Conservation (phyloP, 2,888 invertebrate species). For the Nycteola revayana region DNA sequence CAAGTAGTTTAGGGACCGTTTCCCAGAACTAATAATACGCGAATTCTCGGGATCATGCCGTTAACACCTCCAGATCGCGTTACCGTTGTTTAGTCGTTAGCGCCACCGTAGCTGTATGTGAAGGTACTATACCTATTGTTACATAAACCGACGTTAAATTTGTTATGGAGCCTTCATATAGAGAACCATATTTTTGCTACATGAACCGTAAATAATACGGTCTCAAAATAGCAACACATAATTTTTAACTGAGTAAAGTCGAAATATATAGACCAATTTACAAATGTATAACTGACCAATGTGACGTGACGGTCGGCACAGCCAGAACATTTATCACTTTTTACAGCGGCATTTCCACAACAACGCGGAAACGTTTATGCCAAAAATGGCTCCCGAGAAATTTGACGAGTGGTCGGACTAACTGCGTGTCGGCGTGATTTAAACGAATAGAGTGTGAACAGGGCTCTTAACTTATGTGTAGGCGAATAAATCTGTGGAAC, state of each 20-base stretch:
- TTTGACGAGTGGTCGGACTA: conserved; percentile 28
- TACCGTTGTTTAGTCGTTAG: conserved; percentile 43
- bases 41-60: conserved; percentile 38
- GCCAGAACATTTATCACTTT: conserved; percentile 2
- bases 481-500: conserved; percentile 47
- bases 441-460: conserved; percentile 34
- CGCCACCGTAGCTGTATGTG: conserved; percentile 25
- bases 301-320: too few relatives aligned
- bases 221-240: too few relatives aligned
- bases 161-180: too few relatives aligned
- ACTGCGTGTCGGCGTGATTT: conserved; percentile 32
- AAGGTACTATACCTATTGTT: too few relatives aligned
- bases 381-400: conserved; percentile 25
- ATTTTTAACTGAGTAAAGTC: too few relatives aligned
- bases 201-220: too few relatives aligned
- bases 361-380: conserved; percentile 25
- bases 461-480: conserved; percentile 34
- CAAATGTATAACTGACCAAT: too few relatives aligned
- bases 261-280: too few relatives aligned
- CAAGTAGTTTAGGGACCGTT: conserved; percentile 39
- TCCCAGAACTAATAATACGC: conserved; percentile 49
- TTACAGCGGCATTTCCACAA: too few relatives aligned
- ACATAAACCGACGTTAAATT: too few relatives aligned
- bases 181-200: too few relatives aligned
- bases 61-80: conserved; percentile 51